A percentile compares a stretch with the other conserved stretches of the same genome.
These are phyloP conservation scores for Acyrthosiphon pisum DNA, from an alignment of 1,140 invertebrate species.

Conservation along the genomic window DNA sequence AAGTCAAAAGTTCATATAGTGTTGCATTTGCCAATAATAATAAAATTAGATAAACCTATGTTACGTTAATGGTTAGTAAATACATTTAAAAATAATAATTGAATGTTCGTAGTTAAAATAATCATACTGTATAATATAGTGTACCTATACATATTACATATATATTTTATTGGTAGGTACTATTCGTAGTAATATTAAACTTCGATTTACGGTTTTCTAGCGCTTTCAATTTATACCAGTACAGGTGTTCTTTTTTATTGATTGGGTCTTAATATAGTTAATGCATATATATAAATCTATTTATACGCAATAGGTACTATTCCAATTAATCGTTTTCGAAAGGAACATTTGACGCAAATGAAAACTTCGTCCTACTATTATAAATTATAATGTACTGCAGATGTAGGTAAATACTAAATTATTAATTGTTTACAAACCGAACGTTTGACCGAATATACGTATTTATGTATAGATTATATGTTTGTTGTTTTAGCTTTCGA, in stretches of 20 bases:
- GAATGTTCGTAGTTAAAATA: background rate
- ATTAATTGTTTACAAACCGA: background rate
- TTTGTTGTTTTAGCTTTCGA: slow-evolving; percentile 16
- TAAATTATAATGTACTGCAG: background rate
- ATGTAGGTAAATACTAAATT: background rate
- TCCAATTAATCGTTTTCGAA: slow-evolving; percentile 26
- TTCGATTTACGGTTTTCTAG: background rate
- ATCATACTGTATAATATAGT: background rate
- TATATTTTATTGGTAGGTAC: background rate
- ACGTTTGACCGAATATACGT: background rate
- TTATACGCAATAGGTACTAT: background rate
- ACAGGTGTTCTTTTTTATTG: background rate
- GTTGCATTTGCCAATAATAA: background rate
- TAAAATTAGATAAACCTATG: background rate
- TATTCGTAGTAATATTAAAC: background rate
- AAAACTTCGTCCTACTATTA: background rate
- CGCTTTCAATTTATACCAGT: background rate
- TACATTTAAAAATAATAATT: background rate
- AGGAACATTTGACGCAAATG: background rate
- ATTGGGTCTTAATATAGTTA: background rate
- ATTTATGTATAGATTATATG: background rate
- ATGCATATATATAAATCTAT: background rate
- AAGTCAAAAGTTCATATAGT: background rate
- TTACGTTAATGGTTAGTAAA: background rate
- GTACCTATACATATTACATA: background rate